Conservation (phyloP, 2,113 vertebrate genomes). For the Myrmecophaga tridactyla region DNA sequence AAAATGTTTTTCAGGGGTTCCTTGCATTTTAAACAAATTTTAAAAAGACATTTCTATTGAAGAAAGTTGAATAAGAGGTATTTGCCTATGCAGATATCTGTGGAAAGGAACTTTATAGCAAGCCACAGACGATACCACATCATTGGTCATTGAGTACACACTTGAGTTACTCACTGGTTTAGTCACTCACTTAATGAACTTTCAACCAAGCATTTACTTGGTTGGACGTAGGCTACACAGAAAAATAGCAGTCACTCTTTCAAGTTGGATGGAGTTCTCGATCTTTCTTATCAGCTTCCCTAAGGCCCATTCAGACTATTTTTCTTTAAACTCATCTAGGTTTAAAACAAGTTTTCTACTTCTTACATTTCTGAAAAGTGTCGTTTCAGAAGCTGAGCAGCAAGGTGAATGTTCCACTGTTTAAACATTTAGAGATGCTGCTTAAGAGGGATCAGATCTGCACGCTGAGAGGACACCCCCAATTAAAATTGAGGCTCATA, state of each 20-base stretch:
- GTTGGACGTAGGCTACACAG: not conserved
- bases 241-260: not conserved
- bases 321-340: not conserved
- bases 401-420: not conserved
- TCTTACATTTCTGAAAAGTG: not conserved
- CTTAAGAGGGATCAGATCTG: not conserved
- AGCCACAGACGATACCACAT: not conserved
- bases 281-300: not conserved
- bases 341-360: not conserved
- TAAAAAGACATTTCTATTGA: not conserved
- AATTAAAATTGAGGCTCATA: not conserved
- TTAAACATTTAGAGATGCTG: not conserved
- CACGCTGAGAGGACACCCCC: not conserved
- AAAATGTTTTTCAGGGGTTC: not conserved
- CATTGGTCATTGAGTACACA: not conserved
- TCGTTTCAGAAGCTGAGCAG: not conserved
- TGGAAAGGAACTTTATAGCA: not conserved
- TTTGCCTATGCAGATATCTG: not conserved
- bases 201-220: not conserved
- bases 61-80: not conserved
- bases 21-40: not conserved
- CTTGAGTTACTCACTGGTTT: not conserved
- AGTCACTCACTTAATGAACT: not conserved
- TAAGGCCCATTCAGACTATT: not conserved
- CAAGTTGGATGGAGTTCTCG: not conserved